phyloP scores from a whole-genome alignment of 2,888 invertebrate species.

The Hypomecis punctinalis region DNA sequence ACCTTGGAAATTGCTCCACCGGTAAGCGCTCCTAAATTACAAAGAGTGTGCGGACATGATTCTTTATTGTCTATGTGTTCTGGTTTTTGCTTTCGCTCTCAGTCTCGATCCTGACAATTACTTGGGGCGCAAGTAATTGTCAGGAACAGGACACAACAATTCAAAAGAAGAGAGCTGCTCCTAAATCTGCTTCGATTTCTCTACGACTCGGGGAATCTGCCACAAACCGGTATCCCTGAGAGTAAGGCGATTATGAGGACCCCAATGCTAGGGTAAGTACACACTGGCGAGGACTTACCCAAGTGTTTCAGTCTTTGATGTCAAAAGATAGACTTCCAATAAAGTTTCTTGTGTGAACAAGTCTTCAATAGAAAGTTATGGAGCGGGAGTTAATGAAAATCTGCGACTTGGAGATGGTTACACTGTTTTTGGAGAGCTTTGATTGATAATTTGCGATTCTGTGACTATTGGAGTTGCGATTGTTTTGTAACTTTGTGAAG shows the following conservation, averaged over 20 bases:
- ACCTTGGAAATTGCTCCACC: too few relatives aligned
- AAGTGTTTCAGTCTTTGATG: slow-evolving; percentile 19
- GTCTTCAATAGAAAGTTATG: slow-evolving; percentile 11
- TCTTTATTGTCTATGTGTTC: too few relatives aligned
- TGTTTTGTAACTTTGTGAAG: neutral
- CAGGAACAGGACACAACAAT: too few relatives aligned
- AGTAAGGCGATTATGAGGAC: slow-evolving; percentile 29
- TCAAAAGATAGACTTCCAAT: slow-evolving; percentile 22
- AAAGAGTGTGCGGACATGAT: too few relatives aligned
- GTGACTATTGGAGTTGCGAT: slow-evolving; percentile 1
- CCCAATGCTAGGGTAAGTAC: slow-evolving; percentile 14
- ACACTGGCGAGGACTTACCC: slow-evolving; percentile 13
- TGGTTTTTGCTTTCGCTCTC: too few relatives aligned
- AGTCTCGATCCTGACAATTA: too few relatives aligned
- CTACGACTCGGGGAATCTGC: too few relatives aligned
- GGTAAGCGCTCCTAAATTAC: too few relatives aligned
- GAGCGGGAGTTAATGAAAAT: slow-evolving; percentile 14
- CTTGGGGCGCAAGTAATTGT: too few relatives aligned
- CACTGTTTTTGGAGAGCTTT: slow-evolving; percentile 12
- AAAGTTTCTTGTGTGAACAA: slow-evolving; percentile 22
- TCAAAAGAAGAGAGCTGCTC: too few relatives aligned
- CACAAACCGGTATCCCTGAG: too few relatives aligned
- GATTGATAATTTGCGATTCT: neutral
- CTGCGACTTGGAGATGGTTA: slow-evolving; percentile 16
- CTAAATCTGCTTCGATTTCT: too few relatives aligned